These are phyloP conservation scores for Coboldia fuscipes DNA, from an alignment of 1,140 invertebrate genomes.

Conservation along the genomic window DNA sequence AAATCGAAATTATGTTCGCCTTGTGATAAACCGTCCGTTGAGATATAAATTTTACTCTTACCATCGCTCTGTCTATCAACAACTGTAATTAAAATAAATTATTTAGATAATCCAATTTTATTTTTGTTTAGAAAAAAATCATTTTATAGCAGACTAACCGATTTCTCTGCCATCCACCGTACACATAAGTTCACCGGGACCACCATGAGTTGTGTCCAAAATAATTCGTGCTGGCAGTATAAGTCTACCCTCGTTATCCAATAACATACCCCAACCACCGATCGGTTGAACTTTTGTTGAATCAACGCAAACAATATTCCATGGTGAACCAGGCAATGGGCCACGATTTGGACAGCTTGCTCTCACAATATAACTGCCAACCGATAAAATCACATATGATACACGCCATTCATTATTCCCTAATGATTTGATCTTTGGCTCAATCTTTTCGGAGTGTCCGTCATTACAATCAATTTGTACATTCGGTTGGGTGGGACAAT, in stretches of 20 bases:
- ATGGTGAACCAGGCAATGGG: constrained; percentile 31
- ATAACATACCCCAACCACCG: constrained; percentile 61
- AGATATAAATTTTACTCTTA: constrained; percentile 15
- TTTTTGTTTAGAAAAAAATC: background rate
- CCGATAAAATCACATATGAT: constrained; percentile 30
- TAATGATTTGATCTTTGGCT: constrained; percentile 19
- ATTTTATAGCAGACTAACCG: constrained; percentile 15
- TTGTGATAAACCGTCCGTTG: constrained; percentile 44
- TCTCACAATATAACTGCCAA: constrained; percentile 31
- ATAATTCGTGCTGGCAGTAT: constrained; percentile 53
- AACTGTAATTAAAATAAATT: constrained; percentile 4
- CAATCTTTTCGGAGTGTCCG: constrained; percentile 18
- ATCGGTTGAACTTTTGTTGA: constrained; percentile 28
- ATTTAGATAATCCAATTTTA: background rate
- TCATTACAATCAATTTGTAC: constrained; percentile 24
- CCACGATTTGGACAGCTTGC: constrained; percentile 28
- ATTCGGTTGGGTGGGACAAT: constrained; percentile 29
- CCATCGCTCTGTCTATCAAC: constrained; percentile 16
- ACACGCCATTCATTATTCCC: constrained; percentile 30
- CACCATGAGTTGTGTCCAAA: constrained; percentile 51
- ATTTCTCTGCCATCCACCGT: constrained; percentile 35
- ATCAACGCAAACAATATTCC: constrained; percentile 22
- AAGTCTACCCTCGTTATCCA: constrained; percentile 51
- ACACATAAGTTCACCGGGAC: constrained; percentile 45
- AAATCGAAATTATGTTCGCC: constrained; percentile 40